A percentile compares a stretch with the other conserved stretches of the same genome.
Evolutionary conservation across 2,888 invertebrate genomes (phyloP).

Genomic region (Protonemura montana): DNA sequence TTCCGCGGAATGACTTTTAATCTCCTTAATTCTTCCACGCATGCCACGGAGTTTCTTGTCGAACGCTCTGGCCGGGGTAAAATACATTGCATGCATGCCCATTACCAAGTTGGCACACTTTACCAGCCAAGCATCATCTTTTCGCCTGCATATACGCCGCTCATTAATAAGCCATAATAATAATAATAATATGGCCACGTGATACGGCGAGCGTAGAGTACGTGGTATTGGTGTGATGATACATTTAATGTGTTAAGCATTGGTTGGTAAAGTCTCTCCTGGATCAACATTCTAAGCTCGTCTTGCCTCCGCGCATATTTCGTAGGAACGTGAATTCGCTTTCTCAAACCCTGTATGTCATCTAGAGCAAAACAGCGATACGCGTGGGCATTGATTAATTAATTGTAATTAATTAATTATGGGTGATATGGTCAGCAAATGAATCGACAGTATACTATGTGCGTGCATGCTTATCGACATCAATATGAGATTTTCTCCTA

Average conservation of each 20-base stretch:
- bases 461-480: too few relatives aligned
- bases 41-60: neutral
- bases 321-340: slow-evolving; percentile 38
- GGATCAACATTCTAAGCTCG: neutral
- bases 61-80: neutral
- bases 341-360: slow-evolving; percentile 38
- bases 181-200: neutral
- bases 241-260: too few relatives aligned
- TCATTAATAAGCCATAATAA: slow-evolving; percentile 1
- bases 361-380: slow-evolving; percentile 40
- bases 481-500: too few relatives aligned
- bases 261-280: neutral
- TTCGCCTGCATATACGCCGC: neutral
- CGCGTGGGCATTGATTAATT: slow-evolving; percentile 29
- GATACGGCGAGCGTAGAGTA: neutral
- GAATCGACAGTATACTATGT: neutral
- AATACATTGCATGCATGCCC: slow-evolving; percentile 24
- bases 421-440: neutral
- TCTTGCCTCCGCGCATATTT: neutral
- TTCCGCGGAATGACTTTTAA: neutral
- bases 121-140: slow-evolving; percentile 20
- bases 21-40: neutral
- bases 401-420: neutral
- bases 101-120: slow-evolving; percentile 36
- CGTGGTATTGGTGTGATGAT: neutral